A percentile compares a stretch with the other conserved stretches of the same genome.
Conservation (phyloP, 2,888 invertebrate genomes). For the Philopedon plagiatum region DNA sequence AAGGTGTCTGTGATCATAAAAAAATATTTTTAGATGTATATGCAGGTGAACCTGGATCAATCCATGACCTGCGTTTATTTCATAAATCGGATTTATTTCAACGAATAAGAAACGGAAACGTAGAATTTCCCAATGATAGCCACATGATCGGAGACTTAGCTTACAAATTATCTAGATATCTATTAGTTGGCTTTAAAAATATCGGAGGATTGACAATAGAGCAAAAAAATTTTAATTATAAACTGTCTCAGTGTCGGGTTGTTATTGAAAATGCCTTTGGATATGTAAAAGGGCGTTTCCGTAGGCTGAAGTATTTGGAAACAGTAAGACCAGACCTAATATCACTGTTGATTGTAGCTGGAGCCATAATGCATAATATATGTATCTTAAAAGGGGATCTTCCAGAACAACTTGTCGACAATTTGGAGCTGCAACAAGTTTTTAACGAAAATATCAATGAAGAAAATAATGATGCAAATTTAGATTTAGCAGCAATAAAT, state of each 20-base stretch:
- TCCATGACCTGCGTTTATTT: constrained; percentile 50
- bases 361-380: constrained; percentile 4
- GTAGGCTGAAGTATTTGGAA: constrained; percentile 21
- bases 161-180: background rate
- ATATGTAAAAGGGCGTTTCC: constrained; percentile 18
- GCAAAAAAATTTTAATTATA: constrained; percentile 8
- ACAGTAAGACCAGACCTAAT: constrained; percentile 13
- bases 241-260: too few relatives aligned
- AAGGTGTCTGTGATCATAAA: constrained; percentile 51
- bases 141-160: constrained; percentile 8
- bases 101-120: constrained; percentile 35
- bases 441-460: too few relatives aligned
- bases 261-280: too few relatives aligned
- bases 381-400: constrained; percentile 21
- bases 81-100: constrained; percentile 49
- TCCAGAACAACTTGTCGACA: background rate
- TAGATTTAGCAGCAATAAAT: too few relatives aligned
- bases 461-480: too few relatives aligned
- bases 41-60: constrained; percentile 49
- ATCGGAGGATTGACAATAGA: background rate
- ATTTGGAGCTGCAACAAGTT: background rate
- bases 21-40: constrained; percentile 51
- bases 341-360: background rate
- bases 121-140: constrained; percentile 14
- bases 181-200: constrained; percentile 14